Evolutionary conservation across 2,888 invertebrate genomes (phyloP).

Genomic region (Dolomedes plantarius): DNA sequence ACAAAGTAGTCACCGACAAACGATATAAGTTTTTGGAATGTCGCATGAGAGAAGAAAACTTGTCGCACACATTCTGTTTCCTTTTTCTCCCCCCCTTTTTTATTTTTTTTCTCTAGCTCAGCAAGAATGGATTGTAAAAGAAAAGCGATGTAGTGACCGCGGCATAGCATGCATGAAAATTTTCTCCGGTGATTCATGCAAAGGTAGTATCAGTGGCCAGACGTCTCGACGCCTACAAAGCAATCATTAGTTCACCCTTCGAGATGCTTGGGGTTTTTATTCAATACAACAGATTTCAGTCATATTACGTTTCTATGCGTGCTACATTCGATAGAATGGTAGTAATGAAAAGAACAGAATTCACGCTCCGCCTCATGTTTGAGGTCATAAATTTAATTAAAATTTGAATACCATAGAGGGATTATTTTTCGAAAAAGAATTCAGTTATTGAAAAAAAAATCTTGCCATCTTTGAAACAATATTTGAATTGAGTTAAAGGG

Average conservation of each 20-base stretch:
- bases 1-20: neutral
- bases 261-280: neutral
- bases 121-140: slow-evolving; percentile 19
- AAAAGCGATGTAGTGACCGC: neutral
- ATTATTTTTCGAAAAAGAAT: too few species aligned
- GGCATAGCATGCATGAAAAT: slow-evolving; percentile 17
- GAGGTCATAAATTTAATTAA: too few species aligned
- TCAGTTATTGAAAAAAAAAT: too few species aligned
- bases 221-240: neutral
- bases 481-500: too few species aligned
- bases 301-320: too few species aligned
- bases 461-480: too few species aligned
- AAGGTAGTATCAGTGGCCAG: neutral
- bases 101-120: neutral
- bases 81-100: neutral
- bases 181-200: slow-evolving; percentile 19
- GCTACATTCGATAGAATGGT: too few species aligned
- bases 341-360: too few species aligned
- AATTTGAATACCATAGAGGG: too few species aligned
- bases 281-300: neutral
- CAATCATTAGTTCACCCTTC: neutral
- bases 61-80: slow-evolving; percentile 1
- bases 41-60: slow-evolving; percentile 17
- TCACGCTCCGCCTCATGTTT: too few species aligned
- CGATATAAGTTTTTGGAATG: slow-evolving; percentile 27